Percentiles rank a stretch among this genome's conserved stretches.
Conservation (phyloP, 2,888 invertebrate genomes). For the Tenthredo mesomela region DNA sequence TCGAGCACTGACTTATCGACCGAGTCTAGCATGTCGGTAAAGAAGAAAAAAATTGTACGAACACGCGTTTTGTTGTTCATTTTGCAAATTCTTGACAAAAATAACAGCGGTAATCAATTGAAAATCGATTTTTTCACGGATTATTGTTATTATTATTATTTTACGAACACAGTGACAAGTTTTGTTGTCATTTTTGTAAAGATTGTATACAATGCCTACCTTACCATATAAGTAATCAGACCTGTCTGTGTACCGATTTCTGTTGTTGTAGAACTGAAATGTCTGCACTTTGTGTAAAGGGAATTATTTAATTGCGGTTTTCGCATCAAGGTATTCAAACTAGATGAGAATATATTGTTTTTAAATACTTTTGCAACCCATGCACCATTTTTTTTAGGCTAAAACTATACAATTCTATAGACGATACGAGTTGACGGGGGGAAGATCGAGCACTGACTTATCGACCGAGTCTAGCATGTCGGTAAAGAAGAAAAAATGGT, state of each 20-base stretch:
- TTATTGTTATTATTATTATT: background rate
- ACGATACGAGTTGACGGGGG: too few relatives aligned
- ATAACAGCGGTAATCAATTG: background rate
- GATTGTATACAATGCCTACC: too few relatives aligned
- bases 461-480: background rate
- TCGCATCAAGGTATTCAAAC: slow-evolving; percentile 56
- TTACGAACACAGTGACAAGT: background rate
- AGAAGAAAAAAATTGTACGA: background rate
- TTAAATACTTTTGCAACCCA: slow-evolving; percentile 53
- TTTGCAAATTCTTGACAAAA: background rate
- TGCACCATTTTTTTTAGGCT: slow-evolving; percentile 54
- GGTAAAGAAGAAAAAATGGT: background rate
- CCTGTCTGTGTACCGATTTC: slow-evolving; percentile 58
- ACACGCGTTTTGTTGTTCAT: background rate
- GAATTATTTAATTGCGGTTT: slow-evolving; percentile 49
- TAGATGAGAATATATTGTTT: slow-evolving; percentile 59
- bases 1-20: background rate
- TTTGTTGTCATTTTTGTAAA: background rate
- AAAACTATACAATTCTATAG: too few relatives aligned
- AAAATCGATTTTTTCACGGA: background rate
- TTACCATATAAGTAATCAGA: too few relatives aligned
- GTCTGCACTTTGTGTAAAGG: slow-evolving; percentile 49
- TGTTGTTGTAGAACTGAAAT: slow-evolving; percentile 55
- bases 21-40: background rate
- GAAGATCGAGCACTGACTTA: background rate